A percentile compares a stretch with the other conserved stretches of the same genome.
Conservation (phyloP, 2,888 invertebrate species). For the Drosophila macrospina region DNA sequence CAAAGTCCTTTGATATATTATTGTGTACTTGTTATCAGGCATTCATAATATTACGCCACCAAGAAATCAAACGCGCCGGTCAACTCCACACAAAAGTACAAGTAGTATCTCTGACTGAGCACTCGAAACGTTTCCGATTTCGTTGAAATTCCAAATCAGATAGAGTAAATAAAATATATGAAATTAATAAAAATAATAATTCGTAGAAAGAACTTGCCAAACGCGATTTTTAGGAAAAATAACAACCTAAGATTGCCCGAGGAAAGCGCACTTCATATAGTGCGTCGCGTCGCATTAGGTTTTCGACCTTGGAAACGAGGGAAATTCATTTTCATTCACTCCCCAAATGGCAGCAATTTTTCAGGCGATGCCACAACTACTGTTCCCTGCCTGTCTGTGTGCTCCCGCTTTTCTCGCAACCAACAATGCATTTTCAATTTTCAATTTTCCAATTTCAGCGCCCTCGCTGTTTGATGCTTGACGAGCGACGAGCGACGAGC, state of each 20-base stretch:
- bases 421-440: conserved; percentile 65
- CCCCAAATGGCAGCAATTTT: conserved; percentile 44
- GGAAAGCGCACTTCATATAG: conserved; percentile 23
- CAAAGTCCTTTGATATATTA: conserved; percentile 19
- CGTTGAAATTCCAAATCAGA: conserved; percentile 11
- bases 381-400: neutral
- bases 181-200: conserved; percentile 8
- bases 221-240: conserved; percentile 3
- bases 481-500: conserved; percentile 23
- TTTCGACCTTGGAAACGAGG: conserved; percentile 14
- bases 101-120: conserved; percentile 34
- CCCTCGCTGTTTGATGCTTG: conserved; percentile 47
- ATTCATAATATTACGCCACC: conserved; percentile 34
- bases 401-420: neutral
- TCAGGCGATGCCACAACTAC: conserved; percentile 20
- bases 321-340: conserved; percentile 51
- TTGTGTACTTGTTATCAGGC: conserved; percentile 2
- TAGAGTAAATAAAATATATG: too few relatives aligned
- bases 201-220: conserved; percentile 9
- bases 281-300: conserved; percentile 28
- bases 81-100: neutral
- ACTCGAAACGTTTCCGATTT: conserved; percentile 51
- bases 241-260: conserved; percentile 1
- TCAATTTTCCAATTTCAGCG: conserved; percentile 58
- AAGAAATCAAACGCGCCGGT: conserved; percentile 21